These are phyloP conservation scores for Tipula helvola DNA, from an alignment of 2,888 invertebrate species.

Conservation along the genomic window DNA sequence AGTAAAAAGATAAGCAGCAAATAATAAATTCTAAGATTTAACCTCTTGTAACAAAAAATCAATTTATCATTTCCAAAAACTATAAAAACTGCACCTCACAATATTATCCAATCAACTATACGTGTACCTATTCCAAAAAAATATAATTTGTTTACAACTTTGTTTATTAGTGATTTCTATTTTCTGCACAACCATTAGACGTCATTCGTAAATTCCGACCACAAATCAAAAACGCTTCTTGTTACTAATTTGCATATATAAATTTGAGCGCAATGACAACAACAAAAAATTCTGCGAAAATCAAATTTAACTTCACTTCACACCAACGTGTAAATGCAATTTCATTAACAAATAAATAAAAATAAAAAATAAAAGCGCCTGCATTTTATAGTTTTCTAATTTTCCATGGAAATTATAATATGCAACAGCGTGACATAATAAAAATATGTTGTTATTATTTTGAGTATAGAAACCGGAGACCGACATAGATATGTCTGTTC, in stretches of 20 bases:
- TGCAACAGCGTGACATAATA: background rate
- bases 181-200: background rate
- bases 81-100: background rate
- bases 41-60: background rate
- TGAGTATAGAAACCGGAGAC: background rate
- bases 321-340: background rate
- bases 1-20: too few species aligned
- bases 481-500: background rate
- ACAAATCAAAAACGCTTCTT: background rate
- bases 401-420: background rate
- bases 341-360: background rate
- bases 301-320: background rate
- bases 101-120: background rate
- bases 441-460: background rate
- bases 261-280: background rate
- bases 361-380: background rate
- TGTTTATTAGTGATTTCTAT: background rate
- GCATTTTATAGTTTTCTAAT: background rate
- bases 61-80: background rate
- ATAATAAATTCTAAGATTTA: too few species aligned
- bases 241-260: background rate
- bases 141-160: background rate
- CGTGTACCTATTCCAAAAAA: background rate
- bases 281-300: background rate
- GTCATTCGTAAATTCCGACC: background rate